Percentiles rank a stretch among this genome's conserved stretches.
phyloP scores from a whole-genome alignment of 2,888 invertebrate genomes.

The Melieria picta region DNA sequence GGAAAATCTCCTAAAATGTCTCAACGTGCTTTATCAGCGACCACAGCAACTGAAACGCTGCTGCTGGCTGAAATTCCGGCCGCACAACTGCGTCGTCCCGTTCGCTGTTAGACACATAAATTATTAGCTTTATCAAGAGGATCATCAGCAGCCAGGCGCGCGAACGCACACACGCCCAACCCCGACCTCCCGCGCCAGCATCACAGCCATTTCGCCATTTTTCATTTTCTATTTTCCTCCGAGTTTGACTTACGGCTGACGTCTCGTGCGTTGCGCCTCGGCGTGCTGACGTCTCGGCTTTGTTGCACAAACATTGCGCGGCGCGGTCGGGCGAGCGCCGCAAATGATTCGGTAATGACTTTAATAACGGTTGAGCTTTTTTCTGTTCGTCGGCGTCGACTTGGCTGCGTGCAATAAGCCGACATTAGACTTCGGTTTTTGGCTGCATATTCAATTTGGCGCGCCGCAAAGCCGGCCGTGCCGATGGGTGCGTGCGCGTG shows the following conservation, averaged over 20 bases:
- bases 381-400: background rate
- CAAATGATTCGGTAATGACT: constrained; percentile 20
- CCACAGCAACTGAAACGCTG: background rate
- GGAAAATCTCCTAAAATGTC: background rate
- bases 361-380: constrained; percentile 13
- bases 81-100: constrained; percentile 10
- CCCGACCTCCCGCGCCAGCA: background rate
- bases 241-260: background rate
- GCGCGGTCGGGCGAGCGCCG: background rate
- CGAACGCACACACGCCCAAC: constrained; percentile 9
- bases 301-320: background rate
- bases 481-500: too few species aligned
- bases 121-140: constrained; percentile 23
- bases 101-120: constrained; percentile 19
- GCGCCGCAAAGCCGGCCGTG: too few species aligned
- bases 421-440: background rate
- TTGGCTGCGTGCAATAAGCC: background rate
- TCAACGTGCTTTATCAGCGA: background rate
- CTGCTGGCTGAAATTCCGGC: background rate
- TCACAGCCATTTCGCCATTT: background rate
- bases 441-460: background rate
- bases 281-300: background rate
- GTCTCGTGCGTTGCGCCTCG: background rate
- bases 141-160: background rate
- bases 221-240: constrained; percentile 14